Conservation (phyloP, 2,888 invertebrate genomes). For the Cybosia mesomella region DNA sequence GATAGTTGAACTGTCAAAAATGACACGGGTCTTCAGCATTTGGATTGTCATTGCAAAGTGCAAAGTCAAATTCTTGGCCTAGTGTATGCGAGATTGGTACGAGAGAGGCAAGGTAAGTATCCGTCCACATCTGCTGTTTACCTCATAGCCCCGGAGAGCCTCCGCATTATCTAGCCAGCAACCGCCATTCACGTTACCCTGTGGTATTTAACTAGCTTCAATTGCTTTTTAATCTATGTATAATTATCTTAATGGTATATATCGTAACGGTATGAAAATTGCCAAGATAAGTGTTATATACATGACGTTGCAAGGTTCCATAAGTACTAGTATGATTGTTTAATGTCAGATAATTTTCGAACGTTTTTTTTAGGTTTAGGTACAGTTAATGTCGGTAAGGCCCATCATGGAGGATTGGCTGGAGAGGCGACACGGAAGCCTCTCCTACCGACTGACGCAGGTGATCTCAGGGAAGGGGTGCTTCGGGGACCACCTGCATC, state of each 20-base stretch:
- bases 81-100: not conserved
- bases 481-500: no score
- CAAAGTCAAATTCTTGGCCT: no score
- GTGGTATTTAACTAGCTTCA: slow-evolving; percentile 10
- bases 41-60: no score
- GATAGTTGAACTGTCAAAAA: no score
- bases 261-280: slow-evolving; percentile 21
- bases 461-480: no score
- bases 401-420: no score
- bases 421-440: no score
- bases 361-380: not conserved
- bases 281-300: slow-evolving; percentile 12
- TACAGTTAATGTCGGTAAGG: no score
- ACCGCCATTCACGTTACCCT: slow-evolving; percentile 8
- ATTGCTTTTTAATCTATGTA: slow-evolving; percentile 17
- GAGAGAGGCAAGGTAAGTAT: not conserved
- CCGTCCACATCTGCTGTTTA: not conserved
- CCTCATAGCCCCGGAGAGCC: not conserved
- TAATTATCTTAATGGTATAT: slow-evolving; percentile 20
- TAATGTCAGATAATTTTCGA: slow-evolving; percentile 4
- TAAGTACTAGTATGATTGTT: slow-evolving; percentile 9
- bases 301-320: slow-evolving; percentile 21
- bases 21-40: no score
- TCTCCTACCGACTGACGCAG: no score
- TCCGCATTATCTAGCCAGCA: not conserved